Base-by-base conservation (phyloP, 2,888 invertebrate genomes). In the Protula sp. region DNA sequence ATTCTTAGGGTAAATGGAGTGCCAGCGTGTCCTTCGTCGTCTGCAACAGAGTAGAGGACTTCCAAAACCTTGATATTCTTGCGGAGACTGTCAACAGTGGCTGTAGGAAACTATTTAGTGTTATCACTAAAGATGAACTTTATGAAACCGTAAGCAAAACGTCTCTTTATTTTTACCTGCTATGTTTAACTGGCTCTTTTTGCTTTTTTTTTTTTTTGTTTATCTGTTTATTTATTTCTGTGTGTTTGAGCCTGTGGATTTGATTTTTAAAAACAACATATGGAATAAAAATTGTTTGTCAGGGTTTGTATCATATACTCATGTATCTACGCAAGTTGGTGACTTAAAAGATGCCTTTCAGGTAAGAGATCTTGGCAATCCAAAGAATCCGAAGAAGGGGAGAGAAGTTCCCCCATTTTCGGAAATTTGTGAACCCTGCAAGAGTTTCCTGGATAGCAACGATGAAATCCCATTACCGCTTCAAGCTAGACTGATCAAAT, bases 381-480 rank as follows among this genome's bases (percentile, higher is more conserved):
- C 79, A 19, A 80, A 79, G 63, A 66, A 63, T 2, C 66, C 62
- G 9, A 77, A 77, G 64, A 78, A 77, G 59, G 67, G 69, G 9
- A 80, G 80, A 63, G 79, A 79, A 48, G 66, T 71, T 14, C 77
- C 78, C 5, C 62, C 65, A 24, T 70, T 74, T 65, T 75, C 65
- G 66, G 80, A 80, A 67, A 70, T 80, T 2, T 78, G 76, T 71
- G 81, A 81, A 58, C 68, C 74, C 19, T 75, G 74, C 57, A 79
- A 78, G 63, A 62, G 63, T 19, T 68, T 72, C 60, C 64, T 81
- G n/a, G 81, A 81, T 55, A 69, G 68, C 47, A 72, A 70, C 45
- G 78, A 79, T 52, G 77, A 77, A 2, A 72, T 80, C 19, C 78
- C 80, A 2, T 61, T 75, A 1, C 70, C 73, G n/a, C 66, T 80